Base-by-base conservation (phyloP, 1,140 invertebrate species). In the Drosophila serrata region DNA sequence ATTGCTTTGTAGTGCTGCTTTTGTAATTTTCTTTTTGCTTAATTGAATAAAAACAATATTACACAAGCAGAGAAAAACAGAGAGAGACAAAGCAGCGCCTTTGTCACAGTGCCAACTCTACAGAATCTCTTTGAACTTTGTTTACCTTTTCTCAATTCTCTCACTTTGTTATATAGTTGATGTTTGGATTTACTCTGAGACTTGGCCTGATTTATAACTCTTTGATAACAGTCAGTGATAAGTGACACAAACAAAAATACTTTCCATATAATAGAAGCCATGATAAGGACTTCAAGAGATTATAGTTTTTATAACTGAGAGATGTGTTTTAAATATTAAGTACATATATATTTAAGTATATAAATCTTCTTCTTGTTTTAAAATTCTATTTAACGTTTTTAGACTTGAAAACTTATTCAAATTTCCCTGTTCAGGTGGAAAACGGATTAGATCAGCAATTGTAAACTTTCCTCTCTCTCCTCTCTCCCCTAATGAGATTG, bases 21-120 rank as follows among this genome's bases (percentile, higher is more conserved):
- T 76, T 81, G 79, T 73, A 80, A 63, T 65, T 81, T 42, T 45
- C 65, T 55, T 78, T 78, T 55, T 70, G 64, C 51, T 43, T 75
- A 82, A 82, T 79, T 82, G 70, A 82, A 56, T 68, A 65, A 79
- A 82, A 75, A 65, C 67, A 75, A 75, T 62, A 79, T n/a, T 82
- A 69, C 58, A 65, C 51, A 70, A 78, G 67, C 70, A 12, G 35
- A 55, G 22, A 49, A 15, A 75, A 7, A 68, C 12, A 39, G 35
- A 40, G 27, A 37, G 53, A 56, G 24, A 22, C 40, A 17, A 15
- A 19, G 33, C n/a, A 49, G 27, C 62, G 61, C 27, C 57, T 43
- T 27, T 60, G 75, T 75, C 40, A 48, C 48, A 11, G 56, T 82
- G 80, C 80, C 80, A 82, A 82, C 33, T 35, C 33, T 35, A 48